Evolutionary conservation across 2,888 invertebrate species (phyloP).

Genomic region (Arge pagana): DNA sequence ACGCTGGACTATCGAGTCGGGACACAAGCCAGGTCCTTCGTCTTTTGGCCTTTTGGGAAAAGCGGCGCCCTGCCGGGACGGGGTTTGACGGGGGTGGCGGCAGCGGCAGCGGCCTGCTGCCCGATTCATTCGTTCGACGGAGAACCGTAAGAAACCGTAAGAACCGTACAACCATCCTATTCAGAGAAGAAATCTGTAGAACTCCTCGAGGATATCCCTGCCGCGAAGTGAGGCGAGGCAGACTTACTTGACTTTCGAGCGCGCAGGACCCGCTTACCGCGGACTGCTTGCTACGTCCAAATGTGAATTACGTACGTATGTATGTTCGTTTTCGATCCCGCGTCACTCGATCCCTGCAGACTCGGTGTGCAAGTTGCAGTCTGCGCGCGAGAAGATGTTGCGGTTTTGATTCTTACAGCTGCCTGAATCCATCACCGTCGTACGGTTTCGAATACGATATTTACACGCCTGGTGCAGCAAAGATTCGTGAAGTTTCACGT

Average conservation of each 20-base stretch:
- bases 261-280: background rate
- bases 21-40: slow-evolving; percentile 32
- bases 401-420: background rate
- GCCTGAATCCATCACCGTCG: background rate
- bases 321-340: too few relatives aligned
- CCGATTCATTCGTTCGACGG: background rate
- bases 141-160: background rate
- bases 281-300: background rate
- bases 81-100: slow-evolving; percentile 48
- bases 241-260: too few relatives aligned
- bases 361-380: background rate
- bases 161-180: background rate
- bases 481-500: too few relatives aligned
- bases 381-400: too few relatives aligned
- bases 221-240: background rate
- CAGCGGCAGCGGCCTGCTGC: slow-evolving; percentile 1
- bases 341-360: background rate
- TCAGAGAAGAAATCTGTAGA: slow-evolving; percentile 5
- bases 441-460: too few relatives aligned
- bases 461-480: too few relatives aligned
- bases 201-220: background rate
- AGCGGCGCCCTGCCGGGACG: slow-evolving; percentile 48
- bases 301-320: background rate
- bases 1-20: slow-evolving; percentile 33
- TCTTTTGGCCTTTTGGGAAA: slow-evolving; percentile 32